Conservation (phyloP, 2,888 invertebrate species). For the Sisyra terminalis region DNA sequence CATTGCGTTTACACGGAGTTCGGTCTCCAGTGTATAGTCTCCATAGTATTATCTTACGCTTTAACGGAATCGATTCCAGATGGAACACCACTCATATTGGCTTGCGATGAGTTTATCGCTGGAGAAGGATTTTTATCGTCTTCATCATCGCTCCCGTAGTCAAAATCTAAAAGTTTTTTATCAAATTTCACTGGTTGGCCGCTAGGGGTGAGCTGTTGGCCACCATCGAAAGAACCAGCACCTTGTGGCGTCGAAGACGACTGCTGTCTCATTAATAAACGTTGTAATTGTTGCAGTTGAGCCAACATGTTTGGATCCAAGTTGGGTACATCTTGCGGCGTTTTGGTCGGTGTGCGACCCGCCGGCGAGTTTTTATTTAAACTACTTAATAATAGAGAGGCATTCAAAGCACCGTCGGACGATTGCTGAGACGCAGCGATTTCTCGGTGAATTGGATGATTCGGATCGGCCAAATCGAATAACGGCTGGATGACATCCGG, state of each 20-base stretch:
- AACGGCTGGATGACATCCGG: slow-evolving; percentile 87
- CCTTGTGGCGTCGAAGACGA: slow-evolving; percentile 12
- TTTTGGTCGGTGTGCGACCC: slow-evolving; percentile 28
- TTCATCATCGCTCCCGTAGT: slow-evolving; percentile 88
- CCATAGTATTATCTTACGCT: no score
- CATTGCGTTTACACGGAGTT: no score
- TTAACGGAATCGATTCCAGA: slow-evolving; percentile 13
- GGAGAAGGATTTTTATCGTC: slow-evolving; percentile 36
- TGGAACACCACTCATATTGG: slow-evolving; percentile 11
- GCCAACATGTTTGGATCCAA: slow-evolving; percentile 27
- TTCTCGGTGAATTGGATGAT: slow-evolving; percentile 55
- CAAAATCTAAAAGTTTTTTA: slow-evolving; percentile 74
- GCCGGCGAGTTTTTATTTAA: slow-evolving; percentile 21
- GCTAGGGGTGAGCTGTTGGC: slow-evolving; percentile 22
- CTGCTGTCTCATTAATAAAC: slow-evolving; percentile 32
- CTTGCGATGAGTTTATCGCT: slow-evolving; percentile 21
- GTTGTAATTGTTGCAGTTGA: slow-evolving; percentile 45
- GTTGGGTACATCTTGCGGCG: slow-evolving; percentile 11
- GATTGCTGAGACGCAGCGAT: slow-evolving; percentile 24
- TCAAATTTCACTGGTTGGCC: slow-evolving; percentile 52
- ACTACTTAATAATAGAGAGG: slow-evolving; percentile 1
- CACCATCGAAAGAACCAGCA: slow-evolving; percentile 21
- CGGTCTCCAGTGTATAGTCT: no score
- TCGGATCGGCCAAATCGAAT: slow-evolving; percentile 81
- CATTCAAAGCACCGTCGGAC: slow-evolving; percentile 25